These are phyloP conservation scores for Onthophagus sagittarius DNA, from an alignment of 2,888 invertebrate species.

Conservation along the genomic window DNA sequence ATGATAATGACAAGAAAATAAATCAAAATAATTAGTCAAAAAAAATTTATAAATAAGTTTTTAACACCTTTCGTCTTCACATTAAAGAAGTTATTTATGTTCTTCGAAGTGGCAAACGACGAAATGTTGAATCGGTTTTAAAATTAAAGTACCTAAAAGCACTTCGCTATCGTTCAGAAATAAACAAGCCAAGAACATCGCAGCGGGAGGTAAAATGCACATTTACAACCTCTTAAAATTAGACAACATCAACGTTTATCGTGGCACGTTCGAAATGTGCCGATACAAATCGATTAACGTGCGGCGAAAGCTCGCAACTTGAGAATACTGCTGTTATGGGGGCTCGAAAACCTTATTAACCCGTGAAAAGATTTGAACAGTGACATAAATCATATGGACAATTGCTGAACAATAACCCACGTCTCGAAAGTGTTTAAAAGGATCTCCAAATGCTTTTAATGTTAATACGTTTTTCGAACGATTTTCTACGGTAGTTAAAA, in stretches of 20 bases:
- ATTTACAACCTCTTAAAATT: neutral
- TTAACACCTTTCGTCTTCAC: neutral
- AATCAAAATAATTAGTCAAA: too few species aligned
- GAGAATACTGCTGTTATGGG: neutral
- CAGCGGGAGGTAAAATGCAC: neutral
- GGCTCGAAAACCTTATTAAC: neutral
- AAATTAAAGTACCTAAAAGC: neutral
- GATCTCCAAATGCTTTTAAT: neutral
- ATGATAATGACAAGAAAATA: too few species aligned
- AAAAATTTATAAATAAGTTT: too few species aligned
- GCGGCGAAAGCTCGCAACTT: neutral
- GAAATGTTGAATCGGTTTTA: neutral
- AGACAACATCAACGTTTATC: neutral
- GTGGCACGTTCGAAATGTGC: neutral
- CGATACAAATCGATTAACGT: neutral
- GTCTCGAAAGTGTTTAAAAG: neutral
- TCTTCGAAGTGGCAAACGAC: neutral
- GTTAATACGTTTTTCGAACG: neutral
- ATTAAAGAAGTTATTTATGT: neutral
- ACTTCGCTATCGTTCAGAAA: neutral
- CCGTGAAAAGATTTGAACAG: neutral
- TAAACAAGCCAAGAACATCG: neutral
- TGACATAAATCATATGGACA: neutral
- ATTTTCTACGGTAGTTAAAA: neutral
- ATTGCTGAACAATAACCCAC: neutral